Evolutionary conservation across 2,888 invertebrate genomes (phyloP).

Genomic region (Drosophila prostipennis): DNA sequence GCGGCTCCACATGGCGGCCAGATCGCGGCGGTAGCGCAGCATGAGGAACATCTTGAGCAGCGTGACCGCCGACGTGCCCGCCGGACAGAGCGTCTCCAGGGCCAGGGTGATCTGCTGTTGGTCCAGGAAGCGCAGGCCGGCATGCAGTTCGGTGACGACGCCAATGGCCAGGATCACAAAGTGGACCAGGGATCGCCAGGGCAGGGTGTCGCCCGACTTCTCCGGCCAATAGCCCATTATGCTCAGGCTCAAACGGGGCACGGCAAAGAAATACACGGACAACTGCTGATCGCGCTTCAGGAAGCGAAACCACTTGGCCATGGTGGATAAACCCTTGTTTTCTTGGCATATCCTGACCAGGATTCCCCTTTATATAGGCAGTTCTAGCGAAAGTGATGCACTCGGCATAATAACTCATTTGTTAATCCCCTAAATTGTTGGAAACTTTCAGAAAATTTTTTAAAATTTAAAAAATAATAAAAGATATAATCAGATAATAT

Average conservation of each 20-base stretch:
- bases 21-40: conserved; percentile 58
- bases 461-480: no score
- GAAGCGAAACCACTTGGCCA: conserved; percentile 49
- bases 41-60: conserved; percentile 74
- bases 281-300: conserved; percentile 54
- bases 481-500: no score
- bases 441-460: no score
- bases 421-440: no score
- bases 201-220: not conserved
- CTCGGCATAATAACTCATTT: not conserved
- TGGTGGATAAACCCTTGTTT: not conserved
- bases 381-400: not conserved
- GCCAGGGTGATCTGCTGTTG: conserved; percentile 50
- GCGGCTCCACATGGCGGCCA: conserved; percentile 52
- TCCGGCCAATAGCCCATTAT: conserved; percentile 75
- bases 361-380: not conserved
- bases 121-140: conserved; percentile 46
- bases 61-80: conserved; percentile 76
- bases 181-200: conserved; percentile 44
- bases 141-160: conserved; percentile 73
- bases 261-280: conserved; percentile 64
- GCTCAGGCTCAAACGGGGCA: conserved; percentile 63
- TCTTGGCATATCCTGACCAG: not conserved
- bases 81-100: conserved; percentile 77
- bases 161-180: conserved; percentile 69